Evolutionary conservation across 2,113 vertebrate species (phyloP).

Genomic region (Shinisaurus crocodilurus): DNA sequence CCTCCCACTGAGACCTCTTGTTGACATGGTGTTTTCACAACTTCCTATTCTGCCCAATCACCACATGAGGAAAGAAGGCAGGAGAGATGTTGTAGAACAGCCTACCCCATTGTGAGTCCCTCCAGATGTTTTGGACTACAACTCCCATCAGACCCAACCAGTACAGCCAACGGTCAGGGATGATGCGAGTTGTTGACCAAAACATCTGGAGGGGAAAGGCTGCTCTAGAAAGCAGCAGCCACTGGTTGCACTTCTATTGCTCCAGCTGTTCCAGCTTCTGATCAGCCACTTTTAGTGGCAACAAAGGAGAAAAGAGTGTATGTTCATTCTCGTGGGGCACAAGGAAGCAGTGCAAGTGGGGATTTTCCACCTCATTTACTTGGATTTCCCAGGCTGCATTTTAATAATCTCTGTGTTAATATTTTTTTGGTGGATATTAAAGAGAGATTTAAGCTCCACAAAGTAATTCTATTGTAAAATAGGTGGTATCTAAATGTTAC

Average conservation of each 20-base stretch:
- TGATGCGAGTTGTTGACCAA: too few relatives aligned
- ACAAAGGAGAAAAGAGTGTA: background rate
- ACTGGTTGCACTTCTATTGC: too few relatives aligned
- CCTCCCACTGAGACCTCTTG: background rate
- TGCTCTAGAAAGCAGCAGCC: too few relatives aligned
- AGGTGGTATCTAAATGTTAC: background rate
- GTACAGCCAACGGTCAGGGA: background rate
- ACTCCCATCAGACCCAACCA: background rate
- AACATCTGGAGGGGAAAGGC: background rate
- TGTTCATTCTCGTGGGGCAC: background rate
- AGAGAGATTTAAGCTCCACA: background rate
- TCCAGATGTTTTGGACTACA: background rate
- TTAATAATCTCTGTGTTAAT: background rate
- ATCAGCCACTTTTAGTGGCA: background rate
- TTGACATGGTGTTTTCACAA: background rate
- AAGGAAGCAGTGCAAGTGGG: background rate
- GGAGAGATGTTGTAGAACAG: background rate
- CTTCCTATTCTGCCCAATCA: background rate
- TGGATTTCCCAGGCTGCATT: background rate
- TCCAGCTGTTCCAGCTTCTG: background rate
- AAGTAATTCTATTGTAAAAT: background rate
- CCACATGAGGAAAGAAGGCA: too few relatives aligned
- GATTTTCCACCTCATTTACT: background rate
- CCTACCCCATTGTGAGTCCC: background rate
- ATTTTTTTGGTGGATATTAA: background rate